A percentile compares a stretch with the other conserved stretches of the same genome.
Evolutionary conservation across 2,797 vertebrate species (phyloP).

Genomic region (Moxostoma hubbsi): DNA sequence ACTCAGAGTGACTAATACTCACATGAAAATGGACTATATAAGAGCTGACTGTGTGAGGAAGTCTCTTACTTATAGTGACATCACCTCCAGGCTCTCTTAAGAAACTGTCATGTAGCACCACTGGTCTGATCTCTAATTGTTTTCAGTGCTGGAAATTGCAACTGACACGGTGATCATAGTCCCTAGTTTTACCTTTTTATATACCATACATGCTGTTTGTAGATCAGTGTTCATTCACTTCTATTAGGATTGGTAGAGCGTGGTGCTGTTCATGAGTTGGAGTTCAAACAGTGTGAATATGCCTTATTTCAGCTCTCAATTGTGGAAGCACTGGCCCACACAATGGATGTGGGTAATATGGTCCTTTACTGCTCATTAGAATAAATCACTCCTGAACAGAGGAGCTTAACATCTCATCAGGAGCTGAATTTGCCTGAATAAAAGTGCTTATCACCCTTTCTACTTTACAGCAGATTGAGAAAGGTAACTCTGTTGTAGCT

Average conservation of each 20-base stretch:
- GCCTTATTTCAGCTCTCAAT: conserved; percentile 76
- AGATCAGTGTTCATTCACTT: conserved; percentile 35
- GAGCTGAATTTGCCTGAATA: conserved; percentile 68
- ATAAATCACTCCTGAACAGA: conserved; percentile 80
- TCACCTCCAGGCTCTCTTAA: conserved; percentile 49
- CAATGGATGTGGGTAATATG: conserved; percentile 71
- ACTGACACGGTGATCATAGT: neutral
- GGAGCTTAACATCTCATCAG: conserved; percentile 78
- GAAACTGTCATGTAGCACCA: conserved; percentile 7
- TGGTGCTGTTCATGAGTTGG: conserved; percentile 52
- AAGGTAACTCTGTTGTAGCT: conserved; percentile 17
- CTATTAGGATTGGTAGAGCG: conserved; percentile 39
- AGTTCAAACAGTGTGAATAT: conserved; percentile 73
- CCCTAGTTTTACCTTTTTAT: conserved; percentile 9
- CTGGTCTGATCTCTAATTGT: neutral
- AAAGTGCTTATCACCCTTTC: conserved; percentile 49
- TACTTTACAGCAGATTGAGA: conserved; percentile 24
- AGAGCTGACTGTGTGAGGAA: neutral
- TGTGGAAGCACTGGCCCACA: conserved; percentile 78
- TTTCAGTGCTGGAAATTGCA: neutral
- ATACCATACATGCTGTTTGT: conserved; percentile 12
- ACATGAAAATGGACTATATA: neutral
- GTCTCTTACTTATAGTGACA: conserved; percentile 25
- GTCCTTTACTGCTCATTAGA: conserved; percentile 81
- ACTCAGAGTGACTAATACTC: conserved; percentile 19